Conservation (phyloP, 1,140 invertebrate species). For the Physella acuta region DNA sequence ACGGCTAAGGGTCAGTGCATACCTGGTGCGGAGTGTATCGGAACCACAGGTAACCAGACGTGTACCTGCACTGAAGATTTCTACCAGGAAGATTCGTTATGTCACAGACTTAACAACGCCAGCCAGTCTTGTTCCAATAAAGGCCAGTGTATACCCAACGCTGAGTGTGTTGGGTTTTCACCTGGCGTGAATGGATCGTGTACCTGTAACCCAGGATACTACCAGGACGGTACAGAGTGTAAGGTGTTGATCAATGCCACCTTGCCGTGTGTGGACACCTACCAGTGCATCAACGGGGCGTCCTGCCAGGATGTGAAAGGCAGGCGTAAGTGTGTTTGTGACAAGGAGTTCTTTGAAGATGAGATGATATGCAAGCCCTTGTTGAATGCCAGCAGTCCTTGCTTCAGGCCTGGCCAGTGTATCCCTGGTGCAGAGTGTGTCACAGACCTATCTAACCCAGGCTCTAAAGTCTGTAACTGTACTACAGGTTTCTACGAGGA, state of each 20-base stretch:
- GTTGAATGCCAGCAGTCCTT: slow-evolving; percentile 23
- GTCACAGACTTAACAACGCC: slow-evolving; percentile 18
- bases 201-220: slow-evolving; percentile 22
- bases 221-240: slow-evolving; percentile 21
- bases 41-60: neutral
- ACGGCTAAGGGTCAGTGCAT: slow-evolving; percentile 22
- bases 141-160: slow-evolving; percentile 20
- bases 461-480: slow-evolving; percentile 18
- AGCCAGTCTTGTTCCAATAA: slow-evolving; percentile 8
- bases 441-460: slow-evolving; percentile 1
- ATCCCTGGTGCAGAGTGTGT: slow-evolving; percentile 25
- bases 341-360: slow-evolving; percentile 11
- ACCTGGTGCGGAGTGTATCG: slow-evolving; percentile 21
- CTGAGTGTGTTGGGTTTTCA: slow-evolving; percentile 21
- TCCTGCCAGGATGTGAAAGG: neutral
- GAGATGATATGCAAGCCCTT: slow-evolving; percentile 13
- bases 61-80: slow-evolving; percentile 22
- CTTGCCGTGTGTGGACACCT: slow-evolving; percentile 9
- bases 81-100: slow-evolving; percentile 15
- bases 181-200: slow-evolving; percentile 23
- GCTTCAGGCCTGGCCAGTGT: slow-evolving; percentile 24
- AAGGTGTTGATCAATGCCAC: neutral
- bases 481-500: slow-evolving; percentile 19
- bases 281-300: slow-evolving; percentile 23
- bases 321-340: slow-evolving; percentile 5